A percentile compares a stretch with the other conserved stretches of the same genome.
These are phyloP conservation scores for Sminthurides aquaticus DNA, from an alignment of 2,888 invertebrate genomes.

Conservation along the genomic window DNA sequence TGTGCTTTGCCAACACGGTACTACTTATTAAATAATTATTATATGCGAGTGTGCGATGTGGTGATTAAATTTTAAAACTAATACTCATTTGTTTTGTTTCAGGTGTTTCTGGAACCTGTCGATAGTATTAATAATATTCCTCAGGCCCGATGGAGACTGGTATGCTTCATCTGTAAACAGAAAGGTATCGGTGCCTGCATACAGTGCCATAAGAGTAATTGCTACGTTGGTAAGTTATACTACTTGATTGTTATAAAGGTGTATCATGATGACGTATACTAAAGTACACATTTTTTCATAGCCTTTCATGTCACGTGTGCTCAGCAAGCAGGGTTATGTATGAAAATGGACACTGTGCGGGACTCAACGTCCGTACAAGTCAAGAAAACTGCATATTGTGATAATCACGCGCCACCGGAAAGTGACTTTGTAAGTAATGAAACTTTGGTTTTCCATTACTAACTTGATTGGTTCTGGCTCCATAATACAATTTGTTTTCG, in stretches of 20 bases:
- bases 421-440: conserved; percentile 47
- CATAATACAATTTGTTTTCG: no score
- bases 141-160: conserved; percentile 88
- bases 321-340: conserved; percentile 86
- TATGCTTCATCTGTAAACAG: conserved; percentile 93
- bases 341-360: conserved; percentile 92
- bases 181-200: conserved; percentile 91
- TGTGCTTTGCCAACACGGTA: conserved; percentile 91
- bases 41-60: conserved; percentile 2
- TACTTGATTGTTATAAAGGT: not conserved
- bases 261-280: not conserved
- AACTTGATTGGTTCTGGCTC: no score
- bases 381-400: conserved; percentile 92
- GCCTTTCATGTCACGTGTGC: conserved; percentile 99
- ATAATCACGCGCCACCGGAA: conserved; percentile 77
- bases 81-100: conserved; percentile 12
- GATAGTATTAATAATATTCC: conserved; percentile 96
- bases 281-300: conserved; percentile 2
- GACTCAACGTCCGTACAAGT: conserved; percentile 67
- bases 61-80: no score
- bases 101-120: conserved; percentile 85
- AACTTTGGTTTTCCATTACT: not conserved
- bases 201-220: conserved; percentile 92
- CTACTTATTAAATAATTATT: conserved; percentile 13
- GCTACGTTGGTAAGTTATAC: conserved; percentile 60